Evolutionary conservation across 2,888 invertebrate species (phyloP).

Genomic region (Andrena hattorfiana): DNA sequence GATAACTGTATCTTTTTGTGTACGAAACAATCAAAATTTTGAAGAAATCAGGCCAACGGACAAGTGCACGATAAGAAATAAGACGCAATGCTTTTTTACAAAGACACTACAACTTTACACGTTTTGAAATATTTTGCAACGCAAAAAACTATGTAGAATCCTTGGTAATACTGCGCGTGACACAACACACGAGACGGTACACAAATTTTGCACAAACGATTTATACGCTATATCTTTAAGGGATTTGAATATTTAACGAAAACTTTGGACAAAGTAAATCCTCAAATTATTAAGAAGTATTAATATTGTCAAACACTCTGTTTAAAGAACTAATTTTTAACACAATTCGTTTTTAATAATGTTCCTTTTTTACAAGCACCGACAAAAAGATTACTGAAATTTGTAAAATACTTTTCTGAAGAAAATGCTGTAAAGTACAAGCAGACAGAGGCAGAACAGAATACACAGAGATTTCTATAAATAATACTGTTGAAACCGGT

Average conservation of each 20-base stretch:
- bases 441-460: slow-evolving; percentile 80
- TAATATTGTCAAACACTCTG: slow-evolving; percentile 2
- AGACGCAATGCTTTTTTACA: neutral
- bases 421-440: slow-evolving; percentile 75
- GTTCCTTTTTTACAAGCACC: slow-evolving; percentile 33
- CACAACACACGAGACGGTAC: neutral
- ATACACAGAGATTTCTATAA: slow-evolving; percentile 83
- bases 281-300: neutral
- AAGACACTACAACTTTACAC: neutral
- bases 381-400: slow-evolving; percentile 43
- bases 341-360: slow-evolving; percentile 30
- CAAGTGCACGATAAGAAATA: slow-evolving; percentile 4
- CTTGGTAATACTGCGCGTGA: neutral
- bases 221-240: slow-evolving; percentile 5
- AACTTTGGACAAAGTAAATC: neutral
- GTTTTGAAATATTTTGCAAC: neutral
- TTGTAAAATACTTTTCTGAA: slow-evolving; percentile 68
- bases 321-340: slow-evolving; percentile 2
- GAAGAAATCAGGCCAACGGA: neutral
- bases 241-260: neutral
- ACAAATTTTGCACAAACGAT: slow-evolving; percentile 12
- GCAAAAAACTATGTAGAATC: slow-evolving; percentile 4
- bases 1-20: slow-evolving; percentile 73
- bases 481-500: slow-evolving; percentile 80
- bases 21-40: slow-evolving; percentile 14